These are phyloP conservation scores for Epinephelus moara DNA, from an alignment of 2,113 vertebrate genomes.

Conservation along the genomic window DNA sequence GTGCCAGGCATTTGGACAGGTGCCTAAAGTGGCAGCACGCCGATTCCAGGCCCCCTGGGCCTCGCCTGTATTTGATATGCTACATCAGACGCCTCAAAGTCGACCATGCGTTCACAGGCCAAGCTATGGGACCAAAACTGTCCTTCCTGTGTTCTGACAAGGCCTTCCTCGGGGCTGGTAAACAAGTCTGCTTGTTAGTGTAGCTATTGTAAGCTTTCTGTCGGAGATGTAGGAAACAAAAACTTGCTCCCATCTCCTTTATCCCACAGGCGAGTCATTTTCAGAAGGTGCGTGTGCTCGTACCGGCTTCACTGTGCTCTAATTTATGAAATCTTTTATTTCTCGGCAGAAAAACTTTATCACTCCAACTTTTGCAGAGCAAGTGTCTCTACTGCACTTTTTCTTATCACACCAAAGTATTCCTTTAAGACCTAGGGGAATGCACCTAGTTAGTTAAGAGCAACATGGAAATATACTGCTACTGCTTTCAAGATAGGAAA, in stretches of 20 bases:
- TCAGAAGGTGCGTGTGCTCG: constrained; percentile 41
- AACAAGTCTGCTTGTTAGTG: constrained; percentile 79
- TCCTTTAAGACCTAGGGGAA: constrained; percentile 67
- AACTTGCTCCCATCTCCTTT: constrained; percentile 38
- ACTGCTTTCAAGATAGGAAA: constrained; percentile 61
- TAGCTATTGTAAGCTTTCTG: constrained; percentile 59
- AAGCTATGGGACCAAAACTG: constrained; percentile 55
- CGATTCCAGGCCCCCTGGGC: constrained; percentile 57
- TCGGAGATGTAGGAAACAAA: constrained; percentile 53
- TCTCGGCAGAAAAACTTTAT: constrained; percentile 64
- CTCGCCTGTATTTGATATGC: constrained; percentile 69
- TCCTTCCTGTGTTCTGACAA: constrained; percentile 57
- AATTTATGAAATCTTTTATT: constrained; percentile 70
- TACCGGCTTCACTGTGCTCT: constrained; percentile 54
- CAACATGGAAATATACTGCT: constrained; percentile 57
- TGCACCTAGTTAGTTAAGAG: constrained; percentile 76
- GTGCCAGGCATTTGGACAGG: constrained; percentile 72
- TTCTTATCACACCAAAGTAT: constrained; percentile 64
- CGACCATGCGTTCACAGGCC: constrained; percentile 44
- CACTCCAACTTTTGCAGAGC: constrained; percentile 61
- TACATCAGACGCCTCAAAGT: constrained; percentile 63
- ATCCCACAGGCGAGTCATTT: constrained; percentile 63
- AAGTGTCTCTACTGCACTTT: constrained; percentile 51
- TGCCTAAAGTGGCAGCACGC: constrained; percentile 70
- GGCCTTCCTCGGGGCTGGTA: constrained; percentile 69